phyloP scores from a whole-genome alignment of 2,797 vertebrate genomes.

The Sebastes ruberrimus region DNA sequence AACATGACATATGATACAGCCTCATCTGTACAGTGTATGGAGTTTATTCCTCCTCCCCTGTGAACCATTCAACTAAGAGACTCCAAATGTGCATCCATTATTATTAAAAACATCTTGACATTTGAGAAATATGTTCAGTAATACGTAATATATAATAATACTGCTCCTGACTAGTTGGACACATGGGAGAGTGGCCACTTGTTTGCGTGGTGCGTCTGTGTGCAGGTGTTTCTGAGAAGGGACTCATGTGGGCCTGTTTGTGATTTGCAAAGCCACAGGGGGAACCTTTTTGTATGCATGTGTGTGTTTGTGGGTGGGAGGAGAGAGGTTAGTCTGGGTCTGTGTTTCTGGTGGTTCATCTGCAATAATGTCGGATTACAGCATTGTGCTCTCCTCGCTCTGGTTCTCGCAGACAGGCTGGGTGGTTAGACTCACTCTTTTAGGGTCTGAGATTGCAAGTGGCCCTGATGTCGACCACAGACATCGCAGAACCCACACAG shows the following conservation, averaged over 20 bases:
- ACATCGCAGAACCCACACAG: constrained; percentile 30
- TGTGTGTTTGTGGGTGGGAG: not conserved
- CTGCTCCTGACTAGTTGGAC: not conserved
- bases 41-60: not conserved
- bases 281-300: not conserved
- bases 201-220: constrained; percentile 27
- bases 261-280: constrained; percentile 37
- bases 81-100: not conserved
- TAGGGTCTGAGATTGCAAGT: constrained; percentile 38
- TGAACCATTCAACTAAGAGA: not conserved
- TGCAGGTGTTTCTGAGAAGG: constrained; percentile 56
- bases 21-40: not conserved
- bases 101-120: not conserved
- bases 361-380: not conserved
- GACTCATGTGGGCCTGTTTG: constrained; percentile 27
- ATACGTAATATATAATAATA: not conserved
- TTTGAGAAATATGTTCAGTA: not conserved
- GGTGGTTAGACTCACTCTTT: not conserved
- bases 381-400: not conserved
- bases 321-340: not conserved
- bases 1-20: not conserved
- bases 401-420: not conserved
- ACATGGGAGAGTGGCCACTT: not conserved
- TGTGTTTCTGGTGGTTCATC: constrained; percentile 10
- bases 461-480: constrained; percentile 46